These are phyloP conservation scores for Drosophila prosaltans DNA, from an alignment of 1,140 invertebrate genomes.

Conservation along the genomic window DNA sequence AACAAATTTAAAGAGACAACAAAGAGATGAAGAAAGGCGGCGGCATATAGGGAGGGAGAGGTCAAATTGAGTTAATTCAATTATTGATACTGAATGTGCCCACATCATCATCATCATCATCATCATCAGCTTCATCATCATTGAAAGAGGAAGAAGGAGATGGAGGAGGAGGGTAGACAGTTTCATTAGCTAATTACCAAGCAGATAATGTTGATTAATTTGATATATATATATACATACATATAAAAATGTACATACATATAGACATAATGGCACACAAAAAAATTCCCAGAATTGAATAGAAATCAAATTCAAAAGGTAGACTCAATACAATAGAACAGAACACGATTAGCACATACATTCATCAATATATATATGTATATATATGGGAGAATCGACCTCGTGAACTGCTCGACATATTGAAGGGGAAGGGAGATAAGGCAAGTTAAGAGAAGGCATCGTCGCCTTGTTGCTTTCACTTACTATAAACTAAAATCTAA, in stretches of 20 bases:
- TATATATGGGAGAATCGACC: neutral
- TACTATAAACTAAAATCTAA: neutral
- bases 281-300: conserved; percentile 7
- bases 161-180: neutral
- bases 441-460: neutral
- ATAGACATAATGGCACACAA: neutral
- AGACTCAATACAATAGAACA: conserved; percentile 1
- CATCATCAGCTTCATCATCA: conserved; percentile 8
- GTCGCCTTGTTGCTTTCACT: neutral
- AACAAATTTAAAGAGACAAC: neutral
- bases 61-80: conserved; percentile 11
- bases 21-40: neutral
- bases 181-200: conserved; percentile 22
- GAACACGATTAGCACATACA: neutral
- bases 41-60: neutral
- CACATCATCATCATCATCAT: conserved; percentile 3
- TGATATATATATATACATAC: neutral
- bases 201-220: conserved; percentile 13
- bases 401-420: neutral
- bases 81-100: conserved; percentile 11
- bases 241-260: neutral
- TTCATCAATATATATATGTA: too few species aligned
- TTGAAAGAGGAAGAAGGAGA: neutral
- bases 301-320: conserved; percentile 8
- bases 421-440: conserved; percentile 8